Evolutionary conservation across 1,140 invertebrate genomes (phyloP).

Genomic region (Myzus persicae): DNA sequence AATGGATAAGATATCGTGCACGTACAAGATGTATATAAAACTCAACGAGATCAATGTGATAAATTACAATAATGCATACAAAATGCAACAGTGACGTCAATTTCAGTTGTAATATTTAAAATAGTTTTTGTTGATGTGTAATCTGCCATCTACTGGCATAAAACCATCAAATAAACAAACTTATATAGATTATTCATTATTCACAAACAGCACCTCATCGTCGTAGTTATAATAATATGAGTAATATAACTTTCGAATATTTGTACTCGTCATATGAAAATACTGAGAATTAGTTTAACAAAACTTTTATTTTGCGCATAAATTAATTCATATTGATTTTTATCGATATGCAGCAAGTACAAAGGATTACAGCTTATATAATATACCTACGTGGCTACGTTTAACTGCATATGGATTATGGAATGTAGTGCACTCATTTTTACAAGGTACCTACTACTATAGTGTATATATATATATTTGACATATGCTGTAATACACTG

Average conservation of each 20-base stretch:
- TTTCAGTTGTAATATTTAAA: background rate
- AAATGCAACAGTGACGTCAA: background rate
- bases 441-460: background rate
- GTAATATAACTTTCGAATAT: background rate
- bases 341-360: background rate
- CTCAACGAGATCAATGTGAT: background rate
- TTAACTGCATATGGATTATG: background rate
- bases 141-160: too few species aligned
- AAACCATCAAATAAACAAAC: conserved; percentile 13
- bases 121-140: background rate
- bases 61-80: background rate
- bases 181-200: background rate
- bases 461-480: background rate
- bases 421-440: background rate
- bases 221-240: background rate
- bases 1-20: background rate
- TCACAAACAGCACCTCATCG: background rate
- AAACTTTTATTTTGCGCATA: background rate
- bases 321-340: background rate
- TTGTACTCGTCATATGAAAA: background rate
- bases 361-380: background rate
- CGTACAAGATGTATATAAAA: background rate
- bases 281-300: background rate
- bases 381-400: background rate
- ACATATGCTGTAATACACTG: background rate